Percentiles rank a stretch among this genome's conserved stretches.
These are phyloP conservation scores for Onthophagus taurus DNA, from an alignment of 1,140 invertebrate genomes.

Conservation along the genomic window DNA sequence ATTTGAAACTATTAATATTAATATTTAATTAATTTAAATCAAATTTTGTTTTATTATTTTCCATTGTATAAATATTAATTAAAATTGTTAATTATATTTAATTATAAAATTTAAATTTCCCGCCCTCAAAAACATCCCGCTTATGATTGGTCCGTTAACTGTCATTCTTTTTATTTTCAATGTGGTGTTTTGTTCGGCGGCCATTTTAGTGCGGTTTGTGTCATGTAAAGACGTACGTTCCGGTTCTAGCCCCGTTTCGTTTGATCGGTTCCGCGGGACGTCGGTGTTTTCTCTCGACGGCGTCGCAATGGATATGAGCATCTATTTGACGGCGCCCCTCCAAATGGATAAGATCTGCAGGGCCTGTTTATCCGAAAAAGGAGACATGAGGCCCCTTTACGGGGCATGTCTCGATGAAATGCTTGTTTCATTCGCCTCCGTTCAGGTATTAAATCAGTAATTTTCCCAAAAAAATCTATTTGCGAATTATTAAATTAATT, in stretches of 20 bases:
- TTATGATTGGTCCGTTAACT: too few species aligned
- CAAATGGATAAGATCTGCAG: conserved; percentile 38
- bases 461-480: not conserved
- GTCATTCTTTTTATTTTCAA: too few species aligned
- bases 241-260: too few species aligned
- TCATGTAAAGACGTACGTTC: conserved; percentile 19
- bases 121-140: conserved; percentile 6
- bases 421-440: conserved; percentile 35
- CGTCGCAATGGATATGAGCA: conserved; percentile 34
- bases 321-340: conserved; percentile 33
- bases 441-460: conserved; percentile 35
- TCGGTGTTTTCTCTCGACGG: conserved; percentile 24
- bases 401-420: conserved; percentile 41
- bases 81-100: too few species aligned
- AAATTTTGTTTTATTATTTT: too few species aligned
- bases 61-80: not conserved
- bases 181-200: conserved; percentile 11
- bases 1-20: not conserved
- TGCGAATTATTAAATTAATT: too few species aligned
- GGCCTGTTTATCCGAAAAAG: conserved; percentile 37
- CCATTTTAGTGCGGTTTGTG: conserved; percentile 11
- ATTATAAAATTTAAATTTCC: conserved; percentile 7
- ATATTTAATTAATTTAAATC: too few species aligned
- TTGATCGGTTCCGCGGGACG: conserved; percentile 14
- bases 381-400: conserved; percentile 39